Base-by-base conservation (phyloP, 2,797 vertebrate genomes). In the Mus caroli region DNA sequence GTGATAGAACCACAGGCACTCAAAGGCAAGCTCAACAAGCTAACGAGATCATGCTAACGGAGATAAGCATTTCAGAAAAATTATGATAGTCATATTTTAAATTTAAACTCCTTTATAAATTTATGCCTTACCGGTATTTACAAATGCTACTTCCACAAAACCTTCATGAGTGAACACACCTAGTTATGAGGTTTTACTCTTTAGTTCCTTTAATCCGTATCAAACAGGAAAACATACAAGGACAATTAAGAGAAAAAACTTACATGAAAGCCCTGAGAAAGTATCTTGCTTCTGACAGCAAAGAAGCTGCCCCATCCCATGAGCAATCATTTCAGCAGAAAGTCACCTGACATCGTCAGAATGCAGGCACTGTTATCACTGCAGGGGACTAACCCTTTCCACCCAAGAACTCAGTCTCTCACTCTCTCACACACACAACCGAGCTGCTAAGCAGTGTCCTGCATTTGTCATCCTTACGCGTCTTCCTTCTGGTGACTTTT, bases 201-300 rank as follows among this genome's bases (percentile, higher is more conserved):
- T 88, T 19, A 7, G 2, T 83, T 91, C 46, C 77, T 31, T 96
- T 92, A 52, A 83, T 92, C 86, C 54, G 92, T 91, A 96, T 94
- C n/a, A 20, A 50, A 52, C 82, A 2, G 67, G 46, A 73, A 92
- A 90, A 96, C 93, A 69, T 11, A 58, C 85, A 91, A 83, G 34
- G 13, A 97, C 92, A 97, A 89, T 50, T 50, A 37, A 71, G 43
- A 69, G 62, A 56, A 26, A 96, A 91, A 98, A 98, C 98, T 97
- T 99, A 99, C 98, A 98, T 98, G 98, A 94, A 95, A 98, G 97
- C 96, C 94, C 76, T 40, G 96, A 98, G 94, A 98, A 96, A 37
- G 75, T 97, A 82, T 97, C 98, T 95, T 96, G 90, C 94, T 97
- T 99, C 95, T 99, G 98, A 97, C 99, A 99, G 98, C 98, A 99